These are phyloP conservation scores for Hirudinaria manillensis DNA, from an alignment of 2,888 invertebrate species.

Conservation along the genomic window DNA sequence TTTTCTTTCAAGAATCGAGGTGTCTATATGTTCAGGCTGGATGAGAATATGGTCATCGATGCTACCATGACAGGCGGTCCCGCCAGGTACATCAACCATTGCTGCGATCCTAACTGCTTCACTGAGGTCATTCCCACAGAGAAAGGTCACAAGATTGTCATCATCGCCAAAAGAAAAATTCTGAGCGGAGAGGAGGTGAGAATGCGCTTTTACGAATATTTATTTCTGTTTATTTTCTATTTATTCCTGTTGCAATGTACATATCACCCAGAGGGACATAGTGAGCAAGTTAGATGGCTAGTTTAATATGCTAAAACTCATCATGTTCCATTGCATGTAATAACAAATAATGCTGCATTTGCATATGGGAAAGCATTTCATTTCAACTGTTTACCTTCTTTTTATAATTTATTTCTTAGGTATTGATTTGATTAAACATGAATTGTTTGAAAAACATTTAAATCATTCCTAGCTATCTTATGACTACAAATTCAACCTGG, in stretches of 20 bases:
- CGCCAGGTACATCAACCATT: constrained; percentile 93
- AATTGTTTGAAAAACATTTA: no score
- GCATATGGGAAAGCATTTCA: no score
- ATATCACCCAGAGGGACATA: no score
- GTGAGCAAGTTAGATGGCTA: no score
- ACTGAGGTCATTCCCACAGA: constrained; percentile 96
- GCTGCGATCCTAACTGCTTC: constrained; percentile 97
- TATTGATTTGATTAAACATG: no score
- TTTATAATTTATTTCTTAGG: no score
- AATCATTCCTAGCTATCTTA: constrained; percentile 57
- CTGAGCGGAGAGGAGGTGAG: constrained; percentile 90
- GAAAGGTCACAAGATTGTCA: constrained; percentile 81
- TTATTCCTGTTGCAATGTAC: no score
- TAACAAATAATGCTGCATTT: no score
- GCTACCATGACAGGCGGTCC: constrained; percentile 93
- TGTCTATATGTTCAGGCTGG: constrained; percentile 70
- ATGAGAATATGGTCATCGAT: constrained; percentile 94
- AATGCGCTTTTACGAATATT: background rate
- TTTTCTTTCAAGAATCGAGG: constrained; percentile 46
- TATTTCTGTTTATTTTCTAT: background rate
- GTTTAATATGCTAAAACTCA: no score
- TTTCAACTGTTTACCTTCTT: no score
- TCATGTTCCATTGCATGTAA: no score
- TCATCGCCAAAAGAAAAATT: constrained; percentile 92
- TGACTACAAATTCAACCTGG: constrained; percentile 82